Conservation (phyloP, 2,113 vertebrate genomes). For the Xenopus tropicalis region DNA sequence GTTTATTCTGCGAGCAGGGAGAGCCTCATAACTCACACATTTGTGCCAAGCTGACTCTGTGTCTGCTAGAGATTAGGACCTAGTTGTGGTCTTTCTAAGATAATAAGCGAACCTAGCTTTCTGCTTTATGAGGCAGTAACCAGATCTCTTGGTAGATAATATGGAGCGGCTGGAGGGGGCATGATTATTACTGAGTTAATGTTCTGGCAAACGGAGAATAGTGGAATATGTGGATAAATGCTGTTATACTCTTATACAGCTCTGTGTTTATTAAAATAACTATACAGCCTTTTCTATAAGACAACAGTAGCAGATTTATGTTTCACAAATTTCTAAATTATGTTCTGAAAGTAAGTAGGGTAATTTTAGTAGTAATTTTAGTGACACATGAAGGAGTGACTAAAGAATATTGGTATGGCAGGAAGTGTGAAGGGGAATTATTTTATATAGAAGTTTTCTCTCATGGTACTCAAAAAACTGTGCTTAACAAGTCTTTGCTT, state of each 20-base stretch:
- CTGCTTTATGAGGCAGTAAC: slow-evolving; percentile 36
- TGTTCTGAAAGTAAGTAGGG: too few species aligned
- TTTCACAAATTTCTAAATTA: too few species aligned
- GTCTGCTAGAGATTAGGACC: slow-evolving; percentile 28
- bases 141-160: slow-evolving; percentile 33
- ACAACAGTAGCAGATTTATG: too few species aligned
- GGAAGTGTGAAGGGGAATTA: too few species aligned
- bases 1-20: slow-evolving; percentile 26
- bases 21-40: slow-evolving; percentile 34
- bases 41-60: slow-evolving; percentile 28
- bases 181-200: slow-evolving; percentile 15
- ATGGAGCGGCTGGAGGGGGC: background rate
- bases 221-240: background rate
- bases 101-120: slow-evolving; percentile 30
- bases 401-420: too few species aligned
- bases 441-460: too few species aligned
- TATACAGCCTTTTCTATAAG: too few species aligned
- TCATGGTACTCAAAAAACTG: too few species aligned
- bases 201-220: slow-evolving; percentile 3
- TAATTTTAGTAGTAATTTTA: too few species aligned
- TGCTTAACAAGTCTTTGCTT: too few species aligned
- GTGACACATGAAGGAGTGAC: too few species aligned
- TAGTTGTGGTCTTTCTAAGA: slow-evolving; percentile 27
- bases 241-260: background rate
- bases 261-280: too few species aligned